Evolutionary conservation across 2,797 vertebrate species (phyloP), one percentile per base, ranked within the genome.

Genomic region (Thamnophis elegans): DNA sequence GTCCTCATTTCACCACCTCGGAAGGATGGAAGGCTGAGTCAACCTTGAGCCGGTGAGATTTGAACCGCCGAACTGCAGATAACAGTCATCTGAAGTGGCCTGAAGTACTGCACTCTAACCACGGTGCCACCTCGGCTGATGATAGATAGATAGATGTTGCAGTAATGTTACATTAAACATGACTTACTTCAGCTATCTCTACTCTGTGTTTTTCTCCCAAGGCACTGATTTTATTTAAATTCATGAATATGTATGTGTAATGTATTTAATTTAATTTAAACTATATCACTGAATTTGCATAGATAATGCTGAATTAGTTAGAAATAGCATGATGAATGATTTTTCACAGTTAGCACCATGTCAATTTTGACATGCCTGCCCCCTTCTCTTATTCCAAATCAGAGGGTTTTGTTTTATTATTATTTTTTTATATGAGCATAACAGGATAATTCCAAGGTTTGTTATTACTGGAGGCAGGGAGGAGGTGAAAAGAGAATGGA

Each of bases 291-390:
- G 91, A 88, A 94, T 92, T 94, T 92, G 26, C 82, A 85, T 10
- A n/a, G 62, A 87, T 91, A 93, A 90, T 89, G 92, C 59, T 65
- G 82, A 1, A 0, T 78, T 47, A 88, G 59, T 60, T 73, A 94
- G 89, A 89, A 90, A 85, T 32, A 91, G 94, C 59, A 56, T 94
- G 92, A 93, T 96, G 93, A 95, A 94, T 91, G 89, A 91, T 13
- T 59, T 93, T 68, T 62, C 25, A 86, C 89, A 47, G 85, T 85
- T 58, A 93, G 91, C n/a, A 8, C n/a, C 60, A 88, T 0, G 1
- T 90, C 36, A 86, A 42, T 93, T 94, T 6, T 94, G 92, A 90
- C 56, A 94, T 93, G 90, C 58, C 55, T 92, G 92, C 56, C 85
- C 73, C 47, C 22, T 92, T n/a, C 87, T 36, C 3, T 0, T 88